phyloP scores from a whole-genome alignment of 1,140 invertebrate genomes.

The Oscheius sp. region DNA sequence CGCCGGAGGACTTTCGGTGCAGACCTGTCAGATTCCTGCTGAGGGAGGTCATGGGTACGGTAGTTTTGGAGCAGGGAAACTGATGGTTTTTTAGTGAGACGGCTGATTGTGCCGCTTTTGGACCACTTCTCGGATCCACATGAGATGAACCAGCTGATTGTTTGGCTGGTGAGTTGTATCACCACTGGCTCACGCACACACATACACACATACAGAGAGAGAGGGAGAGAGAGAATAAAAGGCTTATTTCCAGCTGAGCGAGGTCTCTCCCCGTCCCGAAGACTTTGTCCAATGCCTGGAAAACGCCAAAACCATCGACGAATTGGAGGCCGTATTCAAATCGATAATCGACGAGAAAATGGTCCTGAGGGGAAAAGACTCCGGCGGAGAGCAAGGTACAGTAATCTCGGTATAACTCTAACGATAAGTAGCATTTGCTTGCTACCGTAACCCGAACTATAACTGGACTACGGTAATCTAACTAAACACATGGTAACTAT shows the following conservation, averaged over 20 bases:
- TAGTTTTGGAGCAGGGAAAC: background rate
- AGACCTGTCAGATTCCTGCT: slow-evolving; percentile 67
- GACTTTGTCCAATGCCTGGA: slow-evolving; percentile 56
- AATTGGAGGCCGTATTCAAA: slow-evolving; percentile 55
- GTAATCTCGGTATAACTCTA: background rate
- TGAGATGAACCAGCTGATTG: slow-evolving; percentile 85
- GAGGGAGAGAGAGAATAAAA: background rate
- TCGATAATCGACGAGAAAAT: slow-evolving; percentile 55
- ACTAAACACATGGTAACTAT: too few relatives aligned
- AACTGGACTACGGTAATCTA: slow-evolving; percentile 14
- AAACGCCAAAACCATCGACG: slow-evolving; percentile 51
- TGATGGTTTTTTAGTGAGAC: slow-evolving; percentile 65
- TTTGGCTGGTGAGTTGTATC: slow-evolving; percentile 75
- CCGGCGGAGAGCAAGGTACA: slow-evolving; percentile 43
- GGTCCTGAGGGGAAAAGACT: slow-evolving; percentile 50
- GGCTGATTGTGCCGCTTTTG: slow-evolving; percentile 76
- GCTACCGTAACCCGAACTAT: background rate
- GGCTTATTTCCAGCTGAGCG: slow-evolving; percentile 47
- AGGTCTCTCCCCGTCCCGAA: slow-evolving; percentile 52
- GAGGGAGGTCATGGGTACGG: slow-evolving; percentile 72
- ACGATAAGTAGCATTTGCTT: too few relatives aligned
- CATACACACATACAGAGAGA: background rate
- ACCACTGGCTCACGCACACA: background rate
- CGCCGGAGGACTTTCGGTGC: slow-evolving; percentile 81
- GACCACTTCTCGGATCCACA: slow-evolving; percentile 84